phyloP scores from a whole-genome alignment of 2,113 vertebrate species.

The Myxocyprinus asiaticus region DNA sequence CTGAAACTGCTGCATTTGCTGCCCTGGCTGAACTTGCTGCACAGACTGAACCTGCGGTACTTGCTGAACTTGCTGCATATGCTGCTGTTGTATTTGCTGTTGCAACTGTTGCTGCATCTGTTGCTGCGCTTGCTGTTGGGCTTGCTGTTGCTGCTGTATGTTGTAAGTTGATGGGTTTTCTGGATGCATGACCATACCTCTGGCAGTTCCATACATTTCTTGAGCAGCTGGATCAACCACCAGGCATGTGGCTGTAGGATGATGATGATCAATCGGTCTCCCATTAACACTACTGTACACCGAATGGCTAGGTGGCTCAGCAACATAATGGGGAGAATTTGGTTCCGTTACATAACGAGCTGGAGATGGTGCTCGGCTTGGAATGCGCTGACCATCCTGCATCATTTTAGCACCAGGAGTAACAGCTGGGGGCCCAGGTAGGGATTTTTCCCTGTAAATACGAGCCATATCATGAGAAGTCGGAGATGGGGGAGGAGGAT shows the following conservation, averaged over 20 bases:
- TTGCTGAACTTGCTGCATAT: constrained; percentile 17
- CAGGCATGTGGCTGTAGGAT: constrained; percentile 83
- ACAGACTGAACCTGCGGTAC: too few relatives aligned
- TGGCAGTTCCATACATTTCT: constrained; percentile 51
- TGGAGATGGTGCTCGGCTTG: constrained; percentile 71
- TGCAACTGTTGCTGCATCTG: neutral
- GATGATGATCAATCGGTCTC: constrained; percentile 75
- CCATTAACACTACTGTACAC: constrained; percentile 73
- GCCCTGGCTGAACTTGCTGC: too few relatives aligned
- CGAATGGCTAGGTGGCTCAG: constrained; percentile 68
- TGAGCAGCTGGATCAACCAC: constrained; percentile 81
- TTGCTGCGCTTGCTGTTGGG: constrained; percentile 34
- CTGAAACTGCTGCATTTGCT: too few relatives aligned
- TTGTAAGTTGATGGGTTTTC: constrained; percentile 67
- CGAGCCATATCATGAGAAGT: constrained; percentile 73
- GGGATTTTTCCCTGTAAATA: constrained; percentile 73
- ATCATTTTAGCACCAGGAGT: constrained; percentile 72
- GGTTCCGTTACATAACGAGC: constrained; percentile 76
- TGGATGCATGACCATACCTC: constrained; percentile 67
- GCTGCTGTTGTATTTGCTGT: constrained; percentile 35
- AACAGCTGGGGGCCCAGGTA: constrained; percentile 52
- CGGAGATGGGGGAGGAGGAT: constrained; percentile 63
- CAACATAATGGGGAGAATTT: constrained; percentile 69
- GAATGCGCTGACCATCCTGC: constrained; percentile 73
- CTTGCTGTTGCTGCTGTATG: constrained; percentile 69